Evolutionary conservation across 2,797 vertebrate genomes (phyloP), one percentile per base, ranked within the genome.

Genomic region (Hyperoplus immaculatus): DNA sequence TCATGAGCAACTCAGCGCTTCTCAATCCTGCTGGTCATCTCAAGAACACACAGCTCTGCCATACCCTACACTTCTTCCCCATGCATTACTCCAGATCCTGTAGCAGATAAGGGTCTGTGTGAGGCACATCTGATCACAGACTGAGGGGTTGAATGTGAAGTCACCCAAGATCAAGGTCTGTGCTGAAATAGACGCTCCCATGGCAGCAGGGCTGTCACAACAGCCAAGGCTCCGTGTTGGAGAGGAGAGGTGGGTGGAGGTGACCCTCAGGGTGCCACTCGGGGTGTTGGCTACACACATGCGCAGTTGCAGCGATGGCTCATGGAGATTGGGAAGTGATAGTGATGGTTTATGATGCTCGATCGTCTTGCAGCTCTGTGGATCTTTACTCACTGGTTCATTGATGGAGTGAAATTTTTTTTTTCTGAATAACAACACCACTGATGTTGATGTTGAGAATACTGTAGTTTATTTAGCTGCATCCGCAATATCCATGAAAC

Each of bases 161-260:
- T 92, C 83, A 81, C 75, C 60, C 83, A 72, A 68, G 82, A 90
- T 92, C 88, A 88, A 90, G 86, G 86, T 81, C 85, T 79, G 59
- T 5, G 71, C 81, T 46, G 73, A 86, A 88, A 91, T 91, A 91
- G 87, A 89, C 69, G 86, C 80, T 89, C 84, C 88, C 78, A 66
- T 81, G 72, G 84, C 87, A 87, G 88, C 77, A 62, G 76, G 56
- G 72, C 87, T 92, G 92, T 91, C 92, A 92, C 91, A 87, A 81
- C 81, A 86, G 82, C 64, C 81, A 43, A 51, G 39, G 73, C 84
- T 62, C 72, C 21, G 69, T 21, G 62, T 76, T 68, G 80, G 43
- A 85, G 74, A 75, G 63, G 53, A 72, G 84, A 82, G 81, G 72
- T 81, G 81, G 78, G 76, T 67, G 82, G 87, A 92, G 87, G 88